Evolutionary conservation across 1,140 invertebrate genomes (phyloP), one percentile per base, ranked within the genome.

Genomic region (Vanessa tameamea): DNA sequence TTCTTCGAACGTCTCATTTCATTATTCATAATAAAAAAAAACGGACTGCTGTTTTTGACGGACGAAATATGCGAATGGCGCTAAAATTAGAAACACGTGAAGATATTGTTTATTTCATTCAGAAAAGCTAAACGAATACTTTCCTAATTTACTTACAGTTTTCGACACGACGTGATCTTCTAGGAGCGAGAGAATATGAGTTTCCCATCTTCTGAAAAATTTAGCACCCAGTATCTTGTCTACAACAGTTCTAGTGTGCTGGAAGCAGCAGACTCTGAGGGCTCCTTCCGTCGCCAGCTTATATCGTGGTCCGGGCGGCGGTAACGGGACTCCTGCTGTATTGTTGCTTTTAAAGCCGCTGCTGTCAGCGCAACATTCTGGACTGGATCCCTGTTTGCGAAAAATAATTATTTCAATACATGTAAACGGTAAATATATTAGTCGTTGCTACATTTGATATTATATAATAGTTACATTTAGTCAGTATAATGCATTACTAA

Each of bases 161-260:
- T 95, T 95, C 0, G 96, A 97, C 61, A 95, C 94, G 57, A 97
- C 95, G 80, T 95, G 95, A 20, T 95, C 93, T 79, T 96, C 95
- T 78, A 95, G 94, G 64, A 97, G 90, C 75, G 95, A 95, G 5
- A 97, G 92, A 82, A 95, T 95, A 87, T 97, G 96, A 51, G 94
- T 96, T 88, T 97, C 97, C 96, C 96, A 97, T 73, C 96, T 90
- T 55, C 97, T 90, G 6, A 97, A 92, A 83, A 97, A 97, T 87
- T 96, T 96, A 48, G 96, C 96, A 65, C 96, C 96, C 71, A 97
- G 92, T 69, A 97, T 96, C 91, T 97, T 97, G 87, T 95, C 96
- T 69, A 97, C 95, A 53, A 97, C 95, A 53, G 96, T 97, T 69
- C 96, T 93, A 0, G 96, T 96, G 80, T 97, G 96, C 80, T 97